Base-by-base conservation (phyloP, 2,888 invertebrate genomes). In the Thereva unica region DNA sequence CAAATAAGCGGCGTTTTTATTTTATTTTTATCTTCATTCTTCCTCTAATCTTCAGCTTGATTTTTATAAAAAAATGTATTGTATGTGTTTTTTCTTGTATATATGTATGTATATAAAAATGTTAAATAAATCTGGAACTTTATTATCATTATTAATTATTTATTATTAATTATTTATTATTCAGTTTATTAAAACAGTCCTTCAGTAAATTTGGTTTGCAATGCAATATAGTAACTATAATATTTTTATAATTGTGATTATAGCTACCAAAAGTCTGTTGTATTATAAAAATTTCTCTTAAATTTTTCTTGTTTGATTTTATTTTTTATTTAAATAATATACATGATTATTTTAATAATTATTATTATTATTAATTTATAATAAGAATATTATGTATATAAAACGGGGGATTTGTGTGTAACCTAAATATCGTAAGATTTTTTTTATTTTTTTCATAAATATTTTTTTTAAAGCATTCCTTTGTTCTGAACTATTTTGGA, bases 191-290 rank as follows among this genome's bases (percentile, higher is more conserved):
- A 23, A 23, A 47, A 68, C 68, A 68, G 68, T 68, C 68, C 66
- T 56, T 66, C 66, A 61, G 66, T 59, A 68, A 23, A 66, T 68
- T 68, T 68, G 68, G 68, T 68, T 68, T 68, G 49, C 54, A 68
- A 68, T 68, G 63, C 66, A 66, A 37, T 42, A 10, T 42, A 44
- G 42, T 35, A 9, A 44, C 44, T n/a, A 44, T 23, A 23, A 23
- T 23, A n/a, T n/a, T n/a, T n/a, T 23, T 23, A 23, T 23, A 2
- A 23, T 44, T 9, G 8, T 44, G n/a, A 9, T 8, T 44, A n/a
- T 9, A 44, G 8, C n/a, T 9, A n/a, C 8, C 44, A 41, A 50
- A 50, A 61, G 44, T 53, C 44, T 64, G 7, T 35, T 53, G 10
- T 64, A 44, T 40, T 64, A 44, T 40, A 44, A 12, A 53, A 64